A percentile compares a stretch with the other conserved stretches of the same genome.
These are phyloP conservation scores for Diacarnus erythraeanus DNA, from an alignment of 37 sponge, comb jelly and placozoan species.

Conservation along the genomic window DNA sequence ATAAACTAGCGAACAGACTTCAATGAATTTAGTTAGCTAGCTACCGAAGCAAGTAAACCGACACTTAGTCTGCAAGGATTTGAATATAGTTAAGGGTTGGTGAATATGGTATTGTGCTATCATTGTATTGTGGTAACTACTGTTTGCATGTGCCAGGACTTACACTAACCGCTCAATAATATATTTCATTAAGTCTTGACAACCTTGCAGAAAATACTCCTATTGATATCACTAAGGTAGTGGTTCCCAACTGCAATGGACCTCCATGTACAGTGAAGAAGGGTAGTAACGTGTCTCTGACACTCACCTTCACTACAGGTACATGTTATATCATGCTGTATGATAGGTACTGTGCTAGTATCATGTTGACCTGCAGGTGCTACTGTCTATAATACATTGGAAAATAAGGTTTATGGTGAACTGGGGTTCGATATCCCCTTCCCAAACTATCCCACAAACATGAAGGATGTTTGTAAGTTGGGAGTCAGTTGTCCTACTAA, in stretches of 20 bases:
- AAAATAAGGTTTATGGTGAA: conserved; percentile 18
- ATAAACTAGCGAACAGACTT: too few species aligned
- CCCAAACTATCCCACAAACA: not conserved
- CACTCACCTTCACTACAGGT: conserved; percentile 23
- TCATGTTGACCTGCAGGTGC: not conserved
- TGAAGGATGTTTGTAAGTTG: conserved; percentile 16
- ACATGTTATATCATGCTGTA: not conserved
- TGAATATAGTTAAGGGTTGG: too few species aligned
- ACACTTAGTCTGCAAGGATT: too few species aligned
- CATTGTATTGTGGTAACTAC: too few species aligned
- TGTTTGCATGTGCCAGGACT: too few species aligned
- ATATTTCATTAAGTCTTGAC: too few species aligned
- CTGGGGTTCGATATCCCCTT: conserved; percentile 21
- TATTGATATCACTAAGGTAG: conserved; percentile 12
- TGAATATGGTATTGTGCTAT: too few species aligned
- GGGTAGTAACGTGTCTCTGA: conserved; percentile 18
- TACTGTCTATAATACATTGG: not conserved
- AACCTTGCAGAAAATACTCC: too few species aligned
- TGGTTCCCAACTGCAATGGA: conserved; percentile 15
- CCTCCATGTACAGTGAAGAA: conserved; percentile 29
- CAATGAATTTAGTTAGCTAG: too few species aligned
- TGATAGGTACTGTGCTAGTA: not conserved
- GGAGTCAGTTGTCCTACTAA: conserved; percentile 28
- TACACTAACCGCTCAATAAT: too few species aligned
- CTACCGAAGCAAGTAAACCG: too few species aligned